Conservation (phyloP, 2,113 vertebrate genomes). For the Epinephelus fuscoguttatus region DNA sequence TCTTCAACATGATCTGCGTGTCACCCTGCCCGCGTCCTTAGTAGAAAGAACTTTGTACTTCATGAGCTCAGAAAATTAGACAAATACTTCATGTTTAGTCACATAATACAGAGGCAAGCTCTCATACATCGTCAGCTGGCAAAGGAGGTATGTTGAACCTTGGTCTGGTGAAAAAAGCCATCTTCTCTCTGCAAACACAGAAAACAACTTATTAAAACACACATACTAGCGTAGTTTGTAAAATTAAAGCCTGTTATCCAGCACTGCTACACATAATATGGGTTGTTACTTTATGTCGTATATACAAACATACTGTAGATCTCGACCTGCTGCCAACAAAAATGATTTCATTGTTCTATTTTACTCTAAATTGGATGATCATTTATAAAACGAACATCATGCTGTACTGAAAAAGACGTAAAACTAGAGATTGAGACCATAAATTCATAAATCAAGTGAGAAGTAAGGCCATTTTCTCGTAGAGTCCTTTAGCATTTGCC, state of each 20-base stretch:
- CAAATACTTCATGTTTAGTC: slow-evolving; percentile 93
- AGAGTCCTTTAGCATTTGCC: too few relatives aligned
- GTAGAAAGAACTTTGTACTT: slow-evolving; percentile 88
- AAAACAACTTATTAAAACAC: background rate
- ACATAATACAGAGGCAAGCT: slow-evolving; percentile 76
- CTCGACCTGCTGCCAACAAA: background rate
- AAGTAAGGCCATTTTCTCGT: too few relatives aligned
- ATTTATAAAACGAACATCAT: too few relatives aligned
- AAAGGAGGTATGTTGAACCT: slow-evolving; percentile 97
- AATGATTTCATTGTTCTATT: background rate
- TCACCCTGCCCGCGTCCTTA: slow-evolving; percentile 83
- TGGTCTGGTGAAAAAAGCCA: slow-evolving; percentile 98
- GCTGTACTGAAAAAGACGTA: too few relatives aligned
- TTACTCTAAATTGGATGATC: too few relatives aligned
- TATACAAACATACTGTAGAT: background rate
- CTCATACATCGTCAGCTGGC: slow-evolving; percentile 97
- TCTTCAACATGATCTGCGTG: slow-evolving; percentile 87
- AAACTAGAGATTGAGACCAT: too few relatives aligned
- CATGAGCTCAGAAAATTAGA: slow-evolving; percentile 88
- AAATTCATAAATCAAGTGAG: too few relatives aligned
- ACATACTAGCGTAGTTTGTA: background rate
- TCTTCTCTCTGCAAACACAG: slow-evolving; percentile 92
- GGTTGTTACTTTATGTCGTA: background rate
- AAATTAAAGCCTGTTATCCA: background rate
- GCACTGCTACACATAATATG: background rate